Conservation (phyloP, 2,113 vertebrate genomes). For the Plotosus lineatus region DNA sequence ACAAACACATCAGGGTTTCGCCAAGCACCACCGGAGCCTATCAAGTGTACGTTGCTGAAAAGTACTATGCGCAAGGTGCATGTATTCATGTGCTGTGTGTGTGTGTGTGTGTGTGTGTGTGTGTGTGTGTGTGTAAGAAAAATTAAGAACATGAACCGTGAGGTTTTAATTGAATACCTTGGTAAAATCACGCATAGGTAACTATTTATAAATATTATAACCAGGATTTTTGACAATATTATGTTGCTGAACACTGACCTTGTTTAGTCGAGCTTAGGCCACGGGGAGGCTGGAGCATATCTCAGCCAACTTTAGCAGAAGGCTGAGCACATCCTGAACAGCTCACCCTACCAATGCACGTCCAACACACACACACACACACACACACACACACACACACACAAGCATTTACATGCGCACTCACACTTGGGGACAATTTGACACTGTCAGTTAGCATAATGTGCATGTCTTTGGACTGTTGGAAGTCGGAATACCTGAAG, state of each 20-base stretch:
- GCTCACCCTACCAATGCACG: no score
- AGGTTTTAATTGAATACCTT: background rate
- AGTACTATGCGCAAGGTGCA: background rate
- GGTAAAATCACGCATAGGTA: background rate
- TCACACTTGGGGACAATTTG: no score
- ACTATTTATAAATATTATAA: background rate
- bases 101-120: background rate
- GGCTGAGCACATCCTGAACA: no score
- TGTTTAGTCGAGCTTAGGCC: no score
- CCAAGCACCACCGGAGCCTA: background rate
- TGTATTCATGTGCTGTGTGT: background rate
- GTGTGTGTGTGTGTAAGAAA: background rate
- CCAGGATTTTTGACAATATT: background rate
- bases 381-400: no score
- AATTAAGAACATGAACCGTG: background rate
- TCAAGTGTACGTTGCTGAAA: background rate
- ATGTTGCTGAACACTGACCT: background rate
- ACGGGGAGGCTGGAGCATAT: no score
- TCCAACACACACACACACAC: no score
- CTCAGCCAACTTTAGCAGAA: no score
- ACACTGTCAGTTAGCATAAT: no score
- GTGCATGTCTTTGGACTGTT: no score
- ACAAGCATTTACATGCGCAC: no score
- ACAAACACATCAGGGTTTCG: conserved; percentile 42
- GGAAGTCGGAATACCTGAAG: no score